Evolutionary conservation across 2,113 vertebrate species (phyloP).

Genomic region (Psammodynastes pulverulentus): DNA sequence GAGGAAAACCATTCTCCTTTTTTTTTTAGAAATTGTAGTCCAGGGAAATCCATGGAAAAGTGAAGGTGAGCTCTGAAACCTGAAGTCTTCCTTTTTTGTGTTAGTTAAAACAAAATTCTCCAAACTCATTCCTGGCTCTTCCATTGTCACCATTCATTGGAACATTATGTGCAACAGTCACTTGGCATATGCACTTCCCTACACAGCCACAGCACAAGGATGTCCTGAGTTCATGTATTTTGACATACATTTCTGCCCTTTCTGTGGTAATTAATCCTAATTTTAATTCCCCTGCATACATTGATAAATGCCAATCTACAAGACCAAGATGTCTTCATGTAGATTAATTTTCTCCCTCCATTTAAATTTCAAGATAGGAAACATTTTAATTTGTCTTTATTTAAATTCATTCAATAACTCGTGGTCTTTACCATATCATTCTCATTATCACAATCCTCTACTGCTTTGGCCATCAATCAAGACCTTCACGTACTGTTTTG

Average conservation of each 20-base stretch:
- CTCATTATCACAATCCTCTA: no score
- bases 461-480: no score
- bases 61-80: neutral
- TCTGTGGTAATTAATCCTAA: no score
- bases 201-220: neutral
- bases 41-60: neutral
- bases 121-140: neutral
- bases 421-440: no score
- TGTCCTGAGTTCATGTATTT: neutral
- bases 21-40: neutral
- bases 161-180: neutral
- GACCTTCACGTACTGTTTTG: no score
- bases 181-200: neutral
- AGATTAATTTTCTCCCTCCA: no score
- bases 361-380: no score
- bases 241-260: neutral
- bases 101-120: neutral
- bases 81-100: neutral
- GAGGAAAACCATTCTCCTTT: neutral
- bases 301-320: no score
- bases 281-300: no score
- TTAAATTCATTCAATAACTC: no score
- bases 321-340: no score
- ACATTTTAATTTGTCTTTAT: no score
- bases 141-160: neutral